Percentiles rank a stretch among this genome's conserved stretches.
Evolutionary conservation across 2,888 invertebrate genomes (phyloP).

Genomic region (Trissolcus japonicus): DNA sequence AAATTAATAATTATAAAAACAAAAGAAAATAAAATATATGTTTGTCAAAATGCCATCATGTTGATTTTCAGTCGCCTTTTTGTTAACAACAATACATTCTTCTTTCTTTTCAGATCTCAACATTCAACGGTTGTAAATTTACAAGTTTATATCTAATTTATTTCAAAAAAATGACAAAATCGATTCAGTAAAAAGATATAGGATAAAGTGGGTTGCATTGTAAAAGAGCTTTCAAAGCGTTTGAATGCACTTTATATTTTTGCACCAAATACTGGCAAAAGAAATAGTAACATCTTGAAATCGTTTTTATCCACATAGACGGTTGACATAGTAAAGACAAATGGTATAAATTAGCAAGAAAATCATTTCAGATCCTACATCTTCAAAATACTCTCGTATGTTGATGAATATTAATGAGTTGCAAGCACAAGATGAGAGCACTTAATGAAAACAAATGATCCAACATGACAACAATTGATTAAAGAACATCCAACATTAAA

Average conservation of each 20-base stretch:
- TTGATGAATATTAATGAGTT: constrained; percentile 46
- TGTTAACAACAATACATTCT: no score
- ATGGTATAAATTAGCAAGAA: constrained; percentile 21
- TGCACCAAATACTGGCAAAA: not conserved
- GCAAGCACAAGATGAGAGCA: constrained; percentile 22
- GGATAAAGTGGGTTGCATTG: not conserved
- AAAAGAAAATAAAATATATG: no score
- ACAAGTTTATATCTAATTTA: no score
- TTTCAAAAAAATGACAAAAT: no score
- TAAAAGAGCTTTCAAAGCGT: not conserved
- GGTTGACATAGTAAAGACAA: constrained; percentile 9
- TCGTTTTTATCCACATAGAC: not conserved
- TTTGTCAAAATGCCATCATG: no score
- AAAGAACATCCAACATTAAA: constrained; percentile 10
- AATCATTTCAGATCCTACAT: constrained; percentile 28
- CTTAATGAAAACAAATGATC: constrained; percentile 46
- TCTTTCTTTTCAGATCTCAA: no score
- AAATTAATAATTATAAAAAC: no score
- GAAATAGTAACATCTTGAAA: not conserved
- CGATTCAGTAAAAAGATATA: not conserved
- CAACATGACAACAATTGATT: constrained; percentile 24
- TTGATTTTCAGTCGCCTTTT: no score
- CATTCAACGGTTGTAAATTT: no score
- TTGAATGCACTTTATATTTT: not conserved
- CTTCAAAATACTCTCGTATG: constrained; percentile 22